Percentiles rank a stretch among this genome's conserved stretches.
Conservation (phyloP, 2,888 invertebrate species). For the Holacanthella duospinosa region DNA sequence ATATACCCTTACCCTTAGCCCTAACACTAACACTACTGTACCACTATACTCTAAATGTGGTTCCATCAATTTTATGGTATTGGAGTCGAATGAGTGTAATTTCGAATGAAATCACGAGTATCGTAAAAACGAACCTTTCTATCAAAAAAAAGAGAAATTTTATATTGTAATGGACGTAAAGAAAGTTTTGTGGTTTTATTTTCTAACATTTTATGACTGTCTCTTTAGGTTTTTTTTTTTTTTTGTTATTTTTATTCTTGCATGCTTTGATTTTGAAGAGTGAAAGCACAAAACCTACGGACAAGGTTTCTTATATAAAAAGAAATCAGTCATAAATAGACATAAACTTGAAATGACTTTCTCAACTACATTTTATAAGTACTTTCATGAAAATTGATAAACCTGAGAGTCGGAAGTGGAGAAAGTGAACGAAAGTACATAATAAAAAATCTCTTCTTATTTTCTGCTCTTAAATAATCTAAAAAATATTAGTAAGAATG, state of each 20-base stretch:
- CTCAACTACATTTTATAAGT: neutral
- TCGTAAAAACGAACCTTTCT: slow-evolving; percentile 1
- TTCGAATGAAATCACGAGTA: neutral
- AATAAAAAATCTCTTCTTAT: neutral
- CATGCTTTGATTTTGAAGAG: too few relatives aligned
- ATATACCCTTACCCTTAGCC: neutral
- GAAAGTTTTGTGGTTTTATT: neutral
- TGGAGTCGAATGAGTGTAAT: neutral
- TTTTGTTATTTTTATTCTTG: too few relatives aligned
- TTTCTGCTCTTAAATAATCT: neutral
- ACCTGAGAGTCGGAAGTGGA: slow-evolving; percentile 10
- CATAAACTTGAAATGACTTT: neutral
- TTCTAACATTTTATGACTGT: neutral
- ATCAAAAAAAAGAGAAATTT: neutral
- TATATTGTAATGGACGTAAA: neutral
- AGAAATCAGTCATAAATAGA: neutral
- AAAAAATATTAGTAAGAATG: neutral
- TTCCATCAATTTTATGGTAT: slow-evolving; percentile 13
- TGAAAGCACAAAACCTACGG: too few relatives aligned
- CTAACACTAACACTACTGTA: too few relatives aligned
- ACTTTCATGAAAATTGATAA: slow-evolving; percentile 20
- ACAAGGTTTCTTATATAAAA: neutral
- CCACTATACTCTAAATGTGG: slow-evolving; percentile 6
- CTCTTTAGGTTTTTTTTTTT: too few relatives aligned
- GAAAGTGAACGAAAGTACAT: neutral